phyloP scores from a whole-genome alignment of 2,113 vertebrate species.

The Oostethus manadensis region DNA sequence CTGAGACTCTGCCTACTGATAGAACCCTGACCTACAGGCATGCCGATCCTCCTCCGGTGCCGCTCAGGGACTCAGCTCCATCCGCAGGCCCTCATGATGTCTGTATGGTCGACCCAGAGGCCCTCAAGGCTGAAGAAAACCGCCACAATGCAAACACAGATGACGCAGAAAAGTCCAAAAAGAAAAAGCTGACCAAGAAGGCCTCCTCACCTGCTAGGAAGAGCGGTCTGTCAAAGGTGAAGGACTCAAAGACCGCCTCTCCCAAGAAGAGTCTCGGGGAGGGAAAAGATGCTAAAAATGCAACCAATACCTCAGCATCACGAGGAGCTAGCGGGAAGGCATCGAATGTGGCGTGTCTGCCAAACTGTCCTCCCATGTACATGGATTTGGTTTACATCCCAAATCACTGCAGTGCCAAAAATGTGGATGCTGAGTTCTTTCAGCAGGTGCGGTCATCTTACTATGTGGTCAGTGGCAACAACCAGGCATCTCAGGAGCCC shows the following conservation, averaged over 20 bases:
- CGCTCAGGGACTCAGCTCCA: conserved; percentile 83
- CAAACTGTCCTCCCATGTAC: conserved; percentile 88
- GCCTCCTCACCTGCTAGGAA: conserved; percentile 86
- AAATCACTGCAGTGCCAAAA: conserved; percentile 96
- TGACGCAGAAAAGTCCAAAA: conserved; percentile 84
- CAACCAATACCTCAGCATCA: conserved; percentile 85
- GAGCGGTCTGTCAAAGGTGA: conserved; percentile 79
- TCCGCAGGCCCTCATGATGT: conserved; percentile 86
- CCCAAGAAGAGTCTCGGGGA: conserved; percentile 84
- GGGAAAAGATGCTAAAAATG: conserved; percentile 95
- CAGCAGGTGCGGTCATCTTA: conserved; percentile 91
- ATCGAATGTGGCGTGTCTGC: conserved; percentile 69
- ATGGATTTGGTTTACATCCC: conserved; percentile 97
- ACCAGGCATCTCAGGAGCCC: conserved; percentile 85
- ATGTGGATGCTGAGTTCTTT: conserved; percentile 93
- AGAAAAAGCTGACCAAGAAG: conserved; percentile 88
- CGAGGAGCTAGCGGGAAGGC: conserved; percentile 79
- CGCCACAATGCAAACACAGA: conserved; percentile 85
- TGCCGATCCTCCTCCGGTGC: conserved; percentile 82
- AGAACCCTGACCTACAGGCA: conserved; percentile 90
- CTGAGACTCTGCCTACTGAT: conserved; percentile 93
- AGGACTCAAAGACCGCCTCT: conserved; percentile 83
- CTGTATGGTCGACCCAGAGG: conserved; percentile 94
- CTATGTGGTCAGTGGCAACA: conserved; percentile 95
- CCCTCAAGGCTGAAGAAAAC: conserved; percentile 82